A percentile compares a stretch with the other conserved stretches of the same genome.
Evolutionary conservation across 2,888 invertebrate species (phyloP).

Genomic region (Unio pictorum): DNA sequence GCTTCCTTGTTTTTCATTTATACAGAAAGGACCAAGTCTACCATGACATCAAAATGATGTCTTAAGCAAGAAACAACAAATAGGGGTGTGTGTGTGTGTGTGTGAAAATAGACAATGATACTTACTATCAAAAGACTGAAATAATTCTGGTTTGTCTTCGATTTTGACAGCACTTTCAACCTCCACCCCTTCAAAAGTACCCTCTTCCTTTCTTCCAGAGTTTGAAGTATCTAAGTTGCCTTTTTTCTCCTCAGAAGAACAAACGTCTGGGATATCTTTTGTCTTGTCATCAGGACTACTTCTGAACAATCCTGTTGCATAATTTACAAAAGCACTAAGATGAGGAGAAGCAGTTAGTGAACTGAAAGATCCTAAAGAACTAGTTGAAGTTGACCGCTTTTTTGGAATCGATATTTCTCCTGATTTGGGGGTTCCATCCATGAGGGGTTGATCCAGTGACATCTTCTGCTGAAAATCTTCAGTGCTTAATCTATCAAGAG

Average conservation of each 20-base stretch:
- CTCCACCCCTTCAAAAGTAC: slow-evolving; percentile 30
- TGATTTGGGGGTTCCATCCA: slow-evolving; percentile 14
- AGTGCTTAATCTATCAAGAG: slow-evolving; percentile 33
- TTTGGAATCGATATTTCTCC: slow-evolving; percentile 20
- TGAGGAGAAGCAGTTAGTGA: slow-evolving; percentile 56
- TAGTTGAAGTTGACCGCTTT: slow-evolving; percentile 25
- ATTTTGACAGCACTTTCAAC: slow-evolving; percentile 62
- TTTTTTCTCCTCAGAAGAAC: slow-evolving; percentile 1
- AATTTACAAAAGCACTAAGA: slow-evolving; percentile 84
- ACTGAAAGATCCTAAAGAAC: slow-evolving; percentile 53
- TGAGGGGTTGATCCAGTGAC: slow-evolving; percentile 25
- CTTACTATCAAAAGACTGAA: slow-evolving; percentile 85
- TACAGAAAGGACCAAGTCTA: too few relatives aligned
- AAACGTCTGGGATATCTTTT: slow-evolving; percentile 46
- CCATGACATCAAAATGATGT: too few relatives aligned
- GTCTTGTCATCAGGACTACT: slow-evolving; percentile 36
- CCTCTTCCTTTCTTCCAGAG: slow-evolving; percentile 8
- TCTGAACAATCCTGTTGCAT: slow-evolving; percentile 91
- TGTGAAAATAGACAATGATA: slow-evolving; percentile 2
- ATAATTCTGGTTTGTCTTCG: slow-evolving; percentile 91
- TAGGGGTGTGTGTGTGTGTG: too few relatives aligned
- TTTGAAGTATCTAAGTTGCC: background rate
- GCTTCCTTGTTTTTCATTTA: too few relatives aligned
- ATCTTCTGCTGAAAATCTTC: slow-evolving; percentile 35
- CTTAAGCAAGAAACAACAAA: too few relatives aligned